Evolutionary conservation across 2,113 vertebrate genomes (phyloP), one percentile per base, ranked within the genome.

Genomic region (Tursiops truncatus): DNA sequence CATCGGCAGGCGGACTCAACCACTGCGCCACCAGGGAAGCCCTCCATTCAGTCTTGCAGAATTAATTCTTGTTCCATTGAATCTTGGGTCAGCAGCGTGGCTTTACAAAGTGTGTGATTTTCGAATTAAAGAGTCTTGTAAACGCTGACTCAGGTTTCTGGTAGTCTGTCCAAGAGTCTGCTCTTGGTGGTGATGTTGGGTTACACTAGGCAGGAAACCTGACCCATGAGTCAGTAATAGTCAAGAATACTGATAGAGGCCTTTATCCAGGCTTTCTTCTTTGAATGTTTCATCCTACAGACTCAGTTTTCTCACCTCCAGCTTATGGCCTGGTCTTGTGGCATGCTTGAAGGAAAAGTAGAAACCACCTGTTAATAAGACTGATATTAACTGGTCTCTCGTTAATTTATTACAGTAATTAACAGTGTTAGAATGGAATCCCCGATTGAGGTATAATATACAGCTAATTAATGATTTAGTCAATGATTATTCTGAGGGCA

Each of bases 321-420:
- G n/a, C 20, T 21, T 68, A 33, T 53, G 58, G 8, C 50, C 25
- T 77, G 56, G 13, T 10, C 36, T 89, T 91, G 68, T 50, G 21
- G 23, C 38, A 58, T 93, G 17, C 60, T 85, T 85, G 65, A 88
- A 94, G 81, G 76, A 50, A 80, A 87, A 73, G 25, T 92, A 76
- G 68, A 60, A 91, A 77, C 80, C n/a, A 80, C 70, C 33, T 91
- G n/a, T 93, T 79, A 77, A 85, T 63, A 96, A 94, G 70, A 90
- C 68, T 91, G 33, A 58, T 89, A 53, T 17, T 53, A 53, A 53
- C 50, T 53, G 53, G 26, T 44, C 53, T 95, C 13, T 89, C 23
- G 47, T 80, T 96, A 67, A 96, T 92, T 88, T 94, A 90, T 92
- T 91, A 88, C 8, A 58, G 21, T 95, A 96, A 96, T 97, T 91